Base-by-base conservation (phyloP, 2,113 vertebrate genomes). In the Prinia subflava region DNA sequence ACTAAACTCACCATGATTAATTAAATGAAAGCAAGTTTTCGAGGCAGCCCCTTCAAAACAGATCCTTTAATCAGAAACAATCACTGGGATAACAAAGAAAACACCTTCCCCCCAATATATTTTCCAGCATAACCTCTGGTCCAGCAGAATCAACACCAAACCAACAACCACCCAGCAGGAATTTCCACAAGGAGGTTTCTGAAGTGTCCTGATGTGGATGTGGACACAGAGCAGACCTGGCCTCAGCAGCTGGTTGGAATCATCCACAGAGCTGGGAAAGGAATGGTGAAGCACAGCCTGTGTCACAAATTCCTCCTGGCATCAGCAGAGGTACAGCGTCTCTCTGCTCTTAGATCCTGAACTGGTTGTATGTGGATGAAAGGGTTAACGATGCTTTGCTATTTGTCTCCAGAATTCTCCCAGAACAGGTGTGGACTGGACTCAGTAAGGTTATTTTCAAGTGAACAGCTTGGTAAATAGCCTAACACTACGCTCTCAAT, bases 1-100 rank as follows among this genome's bases (percentile, higher is more conserved):
- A 94, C 96, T 93, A 97, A 95, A 96, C 70, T 94, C 93, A 95
- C 96, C 95, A 89, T 10, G 53, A 96, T 92, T 96, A 97, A 97
- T 93, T 81, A 94, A 92, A 96, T 78, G 74, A 92, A 95, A 92
- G 93, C 67, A 95, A 96, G 57, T 96, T 94, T 94, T 96, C 87
- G 76, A 92, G 53, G 89, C 91, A 93, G 90, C 49, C 91, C 84
- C 85, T 95, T 79, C 76, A 90, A 89, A 97, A 92, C 37, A 90
- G 63, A 82, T 59, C 86, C 69, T 95, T 92, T 94, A 94, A 95
- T 94, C 83, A 92, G 50, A 88, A 94, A 89, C 79, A 95, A 95
- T 50, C 70, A 84, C 57, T 41, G 35, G 90, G 67, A 91, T 82
- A 95, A 96, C 90, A 97, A 94, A 84, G 83, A 82, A 93, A 95